Evolutionary conservation across 2,797 vertebrate species (phyloP).

Genomic region (Melanotaenia pygmaea): DNA sequence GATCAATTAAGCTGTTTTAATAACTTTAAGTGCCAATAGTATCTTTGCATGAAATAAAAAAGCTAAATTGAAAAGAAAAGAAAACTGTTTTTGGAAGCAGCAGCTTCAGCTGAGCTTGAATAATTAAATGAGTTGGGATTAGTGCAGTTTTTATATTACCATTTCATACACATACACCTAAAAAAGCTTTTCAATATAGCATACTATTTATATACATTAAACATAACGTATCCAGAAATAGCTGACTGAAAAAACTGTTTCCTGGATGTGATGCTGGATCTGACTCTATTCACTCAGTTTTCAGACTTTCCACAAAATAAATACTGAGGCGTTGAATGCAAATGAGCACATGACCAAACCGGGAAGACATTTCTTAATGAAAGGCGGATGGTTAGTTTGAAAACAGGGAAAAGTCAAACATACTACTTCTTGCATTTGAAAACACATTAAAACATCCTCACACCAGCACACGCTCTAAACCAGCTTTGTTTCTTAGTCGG

Average conservation of each 20-base stretch:
- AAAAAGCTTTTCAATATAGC: not conserved
- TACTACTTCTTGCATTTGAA: not conserved
- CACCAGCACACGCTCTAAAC: not conserved
- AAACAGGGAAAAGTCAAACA: conserved; percentile 2
- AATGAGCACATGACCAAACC: not conserved
- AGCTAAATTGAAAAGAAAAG: conserved; percentile 9
- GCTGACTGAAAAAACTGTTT: not conserved
- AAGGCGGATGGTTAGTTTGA: not conserved
- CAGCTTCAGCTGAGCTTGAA: conserved; percentile 6
- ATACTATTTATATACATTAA: too few relatives aligned
- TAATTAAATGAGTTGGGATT: conserved; percentile 5
- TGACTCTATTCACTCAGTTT: not conserved
- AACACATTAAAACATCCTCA: not conserved
- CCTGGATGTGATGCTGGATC: not conserved
- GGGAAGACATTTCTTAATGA: conserved; percentile 2
- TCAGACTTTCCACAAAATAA: not conserved
- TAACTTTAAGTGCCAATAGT: conserved; percentile 36
- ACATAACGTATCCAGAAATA: too few relatives aligned
- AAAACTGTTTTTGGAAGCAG: not conserved
- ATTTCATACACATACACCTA: conserved; percentile 1
- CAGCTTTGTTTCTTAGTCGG: not conserved
- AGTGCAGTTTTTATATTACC: not conserved
- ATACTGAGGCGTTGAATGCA: conserved; percentile 1
- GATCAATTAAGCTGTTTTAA: conserved; percentile 35
- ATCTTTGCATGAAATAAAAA: conserved; percentile 14